Conservation (phyloP, 2,797 vertebrate genomes). For the Coreius guichenoti region DNA sequence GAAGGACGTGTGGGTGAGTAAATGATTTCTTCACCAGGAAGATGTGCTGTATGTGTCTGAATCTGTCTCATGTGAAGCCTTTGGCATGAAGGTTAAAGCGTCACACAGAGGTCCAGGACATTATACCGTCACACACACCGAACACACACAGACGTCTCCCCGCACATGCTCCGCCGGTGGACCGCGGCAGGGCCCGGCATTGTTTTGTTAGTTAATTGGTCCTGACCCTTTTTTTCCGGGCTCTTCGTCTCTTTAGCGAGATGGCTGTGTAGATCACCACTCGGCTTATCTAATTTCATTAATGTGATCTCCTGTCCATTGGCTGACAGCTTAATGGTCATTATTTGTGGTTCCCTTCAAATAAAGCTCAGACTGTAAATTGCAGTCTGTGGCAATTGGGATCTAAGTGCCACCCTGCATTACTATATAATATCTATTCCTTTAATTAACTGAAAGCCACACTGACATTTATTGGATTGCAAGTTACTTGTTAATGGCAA, state of each 20-base stretch:
- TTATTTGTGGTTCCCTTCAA: constrained; percentile 99
- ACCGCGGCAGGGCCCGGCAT: background rate
- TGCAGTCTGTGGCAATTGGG: constrained; percentile 92
- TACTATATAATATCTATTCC: constrained; percentile 98
- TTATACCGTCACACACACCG: background rate
- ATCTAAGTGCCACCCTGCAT: constrained; percentile 96
- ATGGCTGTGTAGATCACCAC: constrained; percentile 82
- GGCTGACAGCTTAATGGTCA: constrained; percentile 93
- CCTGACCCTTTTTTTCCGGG: constrained; percentile 53
- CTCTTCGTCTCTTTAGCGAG: constrained; percentile 68
- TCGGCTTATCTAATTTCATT: constrained; percentile 95
- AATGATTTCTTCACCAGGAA: background rate
- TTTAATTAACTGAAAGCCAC: constrained; percentile 99
- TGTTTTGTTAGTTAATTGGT: constrained; percentile 56
- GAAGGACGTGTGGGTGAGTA: background rate
- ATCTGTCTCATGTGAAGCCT: background rate
- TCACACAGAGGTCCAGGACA: constrained; percentile 21
- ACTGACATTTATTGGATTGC: constrained; percentile 97
- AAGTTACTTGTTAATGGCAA: constrained; percentile 96
- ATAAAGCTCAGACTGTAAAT: constrained; percentile 94
- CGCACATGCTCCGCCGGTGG: background rate
- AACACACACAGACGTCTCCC: constrained; percentile 10
- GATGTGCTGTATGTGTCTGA: too few relatives aligned
- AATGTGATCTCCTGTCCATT: constrained; percentile 95
- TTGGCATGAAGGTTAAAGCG: constrained; percentile 31